phyloP scores from a whole-genome alignment of 2,888 invertebrate species.

The Malthinus flaveolus region DNA sequence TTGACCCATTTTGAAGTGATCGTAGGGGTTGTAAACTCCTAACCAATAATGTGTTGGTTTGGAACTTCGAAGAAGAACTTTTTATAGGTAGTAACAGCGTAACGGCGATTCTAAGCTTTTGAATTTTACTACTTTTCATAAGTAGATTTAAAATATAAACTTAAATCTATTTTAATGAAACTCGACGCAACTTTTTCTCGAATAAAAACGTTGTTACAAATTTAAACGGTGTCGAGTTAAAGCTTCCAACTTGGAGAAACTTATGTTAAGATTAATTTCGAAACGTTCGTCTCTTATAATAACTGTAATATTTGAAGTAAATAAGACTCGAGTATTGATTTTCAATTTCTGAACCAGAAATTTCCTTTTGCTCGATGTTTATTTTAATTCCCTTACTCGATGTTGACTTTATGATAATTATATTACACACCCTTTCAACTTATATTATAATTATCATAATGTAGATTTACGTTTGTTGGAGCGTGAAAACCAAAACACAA shows the following conservation, averaged over 20 bases:
- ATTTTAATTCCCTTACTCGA: slow-evolving; percentile 10
- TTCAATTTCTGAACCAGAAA: slow-evolving; percentile 14
- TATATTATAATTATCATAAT: neutral
- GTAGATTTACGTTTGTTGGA: no score
- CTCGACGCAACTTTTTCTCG: neutral
- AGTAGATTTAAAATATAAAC: slow-evolving; percentile 8
- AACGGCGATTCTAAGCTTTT: slow-evolving; percentile 18
- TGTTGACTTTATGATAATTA: slow-evolving; percentile 7
- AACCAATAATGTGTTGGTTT: slow-evolving; percentile 25
- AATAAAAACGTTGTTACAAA: no score
- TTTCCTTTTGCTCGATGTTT: slow-evolving; percentile 11
- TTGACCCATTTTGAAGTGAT: slow-evolving; percentile 25
- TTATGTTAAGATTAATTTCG: slow-evolving; percentile 13
- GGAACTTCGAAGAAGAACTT: slow-evolving; percentile 16
- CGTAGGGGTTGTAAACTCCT: slow-evolving; percentile 20
- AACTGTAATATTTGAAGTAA: slow-evolving; percentile 17
- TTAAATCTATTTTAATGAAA: slow-evolving; percentile 5
- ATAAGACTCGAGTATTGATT: slow-evolving; percentile 14
- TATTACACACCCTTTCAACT: neutral
- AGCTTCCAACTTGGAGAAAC: slow-evolving; percentile 5
- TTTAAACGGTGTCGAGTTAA: no score
- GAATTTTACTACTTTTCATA: slow-evolving; percentile 14
- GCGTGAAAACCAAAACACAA: no score
- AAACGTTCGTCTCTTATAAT: slow-evolving; percentile 12
- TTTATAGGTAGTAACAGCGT: slow-evolving; percentile 17